Conservation (phyloP, 1,140 invertebrate species). For the Cepaea nemoralis region DNA sequence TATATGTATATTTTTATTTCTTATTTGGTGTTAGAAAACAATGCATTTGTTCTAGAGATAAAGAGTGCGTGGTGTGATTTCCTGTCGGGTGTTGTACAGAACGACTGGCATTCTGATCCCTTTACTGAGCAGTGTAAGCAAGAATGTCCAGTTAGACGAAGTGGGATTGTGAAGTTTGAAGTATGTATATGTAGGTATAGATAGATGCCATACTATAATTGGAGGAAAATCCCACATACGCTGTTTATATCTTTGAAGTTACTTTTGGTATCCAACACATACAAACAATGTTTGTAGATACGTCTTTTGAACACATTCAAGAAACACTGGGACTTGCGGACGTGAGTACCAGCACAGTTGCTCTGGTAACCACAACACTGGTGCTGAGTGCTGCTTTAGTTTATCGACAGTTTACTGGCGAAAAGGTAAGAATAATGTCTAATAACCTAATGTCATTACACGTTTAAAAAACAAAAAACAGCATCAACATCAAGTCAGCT, state of each 20-base stretch:
- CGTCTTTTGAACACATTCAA: slow-evolving; percentile 26
- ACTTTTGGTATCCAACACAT: not conserved
- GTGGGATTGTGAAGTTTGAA: no score
- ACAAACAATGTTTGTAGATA: slow-evolving; percentile 29
- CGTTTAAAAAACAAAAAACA: no score
- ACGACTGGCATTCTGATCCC: no score
- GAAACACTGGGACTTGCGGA: slow-evolving; percentile 18
- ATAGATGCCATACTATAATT: no score
- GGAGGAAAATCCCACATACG: no score
- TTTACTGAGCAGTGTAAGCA: no score
- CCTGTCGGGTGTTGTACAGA: not conserved
- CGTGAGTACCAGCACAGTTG: slow-evolving; percentile 33
- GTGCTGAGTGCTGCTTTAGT: slow-evolving; percentile 38
- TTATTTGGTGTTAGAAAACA: no score
- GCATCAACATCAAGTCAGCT: no score
- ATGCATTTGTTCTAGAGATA: not conserved
- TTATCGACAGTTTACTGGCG: slow-evolving; percentile 20
- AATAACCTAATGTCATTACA: no score
- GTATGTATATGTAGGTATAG: no score
- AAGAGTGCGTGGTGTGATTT: not conserved
- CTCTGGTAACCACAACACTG: slow-evolving; percentile 40
- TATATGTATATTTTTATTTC: not conserved
- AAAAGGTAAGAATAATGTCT: slow-evolving; percentile 19
- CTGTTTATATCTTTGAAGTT: no score
- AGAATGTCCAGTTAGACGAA: no score